Base-by-base conservation (phyloP, 2,113 vertebrate species). In the Echinops telfairi region DNA sequence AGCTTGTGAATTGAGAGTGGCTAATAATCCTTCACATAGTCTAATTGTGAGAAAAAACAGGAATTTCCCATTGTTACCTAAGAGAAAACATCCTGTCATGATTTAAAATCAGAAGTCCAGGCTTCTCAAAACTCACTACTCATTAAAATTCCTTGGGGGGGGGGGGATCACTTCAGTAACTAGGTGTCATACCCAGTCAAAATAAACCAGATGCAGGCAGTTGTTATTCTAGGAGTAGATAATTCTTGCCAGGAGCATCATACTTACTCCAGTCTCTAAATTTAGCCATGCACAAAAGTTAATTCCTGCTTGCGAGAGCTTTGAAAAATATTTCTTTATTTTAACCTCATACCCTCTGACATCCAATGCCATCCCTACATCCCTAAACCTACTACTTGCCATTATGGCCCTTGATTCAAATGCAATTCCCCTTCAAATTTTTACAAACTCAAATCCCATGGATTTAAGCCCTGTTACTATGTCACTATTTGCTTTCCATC, bases 361-460 rank as follows among this genome's bases (percentile, higher is more conserved):
- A 90, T 31, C 25, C 5, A 71, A 11, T 78, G 66, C 66, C 29
- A 4, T 31, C 3, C 68, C 12, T 17, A 93, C 29, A 4, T 31
- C 3, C 68, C 12, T 17, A 93, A 83, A 71, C 19, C 31, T 38
- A 82, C 43, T 38, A 40, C n/a, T 3, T 79, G 12, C 2, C 9
- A 33, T 89, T 85, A 40, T 71, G 1, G 9, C 75, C 47, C 33
- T n/a, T 64, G 23, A 83, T 73, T 89, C n/a, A 92, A 86, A 53
- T 93, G 82, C 68, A 90, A 38, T 88, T 76, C 22, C 29, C 17
- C 53, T 94, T 91, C 77, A 58, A 77, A 86, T 47, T 83, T 93
- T 77, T 92, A 25, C 15, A 73, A 89, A 77, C 1, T 43, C 64
- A 3, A 33, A 58, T 62, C 16, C 3, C 29, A 57, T 14, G 3